Percentiles rank a stretch among this genome's conserved stretches.
phyloP scores from a whole-genome alignment of 2,113 vertebrate species.

The Mesoclemmys tuberculata region DNA sequence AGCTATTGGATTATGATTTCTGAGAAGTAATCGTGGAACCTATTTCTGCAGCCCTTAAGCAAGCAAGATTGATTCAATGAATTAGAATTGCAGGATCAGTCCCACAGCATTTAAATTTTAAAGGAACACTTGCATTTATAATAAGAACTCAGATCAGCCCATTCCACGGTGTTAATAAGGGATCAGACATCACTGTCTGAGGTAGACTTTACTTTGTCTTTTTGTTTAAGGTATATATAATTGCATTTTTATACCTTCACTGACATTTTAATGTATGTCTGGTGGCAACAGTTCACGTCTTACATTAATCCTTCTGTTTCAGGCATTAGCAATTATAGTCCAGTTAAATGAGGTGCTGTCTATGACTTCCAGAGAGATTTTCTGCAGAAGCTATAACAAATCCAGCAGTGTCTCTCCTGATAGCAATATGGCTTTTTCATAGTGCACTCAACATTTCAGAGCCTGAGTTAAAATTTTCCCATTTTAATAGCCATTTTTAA shows the following conservation, averaged over 20 bases:
- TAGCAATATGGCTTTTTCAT: background rate
- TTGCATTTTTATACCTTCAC: background rate
- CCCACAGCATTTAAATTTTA: background rate
- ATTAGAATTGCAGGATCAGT: background rate
- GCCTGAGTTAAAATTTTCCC: background rate
- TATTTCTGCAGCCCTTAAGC: background rate
- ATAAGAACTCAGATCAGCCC: background rate
- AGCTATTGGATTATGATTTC: background rate
- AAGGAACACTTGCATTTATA: background rate
- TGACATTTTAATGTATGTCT: background rate
- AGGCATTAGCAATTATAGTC: background rate
- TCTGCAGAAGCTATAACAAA: background rate
- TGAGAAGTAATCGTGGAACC: background rate
- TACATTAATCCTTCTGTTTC: slow-evolving; percentile 8
- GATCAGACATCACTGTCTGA: background rate
- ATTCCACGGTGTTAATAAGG: background rate
- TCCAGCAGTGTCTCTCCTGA: background rate
- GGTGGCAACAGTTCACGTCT: background rate
- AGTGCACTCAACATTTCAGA: background rate
- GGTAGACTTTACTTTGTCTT: background rate
- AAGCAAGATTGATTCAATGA: background rate
- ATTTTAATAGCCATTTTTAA: background rate
- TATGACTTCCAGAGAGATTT: background rate
- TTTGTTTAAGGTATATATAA: background rate
- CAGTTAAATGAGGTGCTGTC: slow-evolving; percentile 1